Evolutionary conservation across 2,113 vertebrate genomes (phyloP).

Genomic region (Gavia stellata): DNA sequence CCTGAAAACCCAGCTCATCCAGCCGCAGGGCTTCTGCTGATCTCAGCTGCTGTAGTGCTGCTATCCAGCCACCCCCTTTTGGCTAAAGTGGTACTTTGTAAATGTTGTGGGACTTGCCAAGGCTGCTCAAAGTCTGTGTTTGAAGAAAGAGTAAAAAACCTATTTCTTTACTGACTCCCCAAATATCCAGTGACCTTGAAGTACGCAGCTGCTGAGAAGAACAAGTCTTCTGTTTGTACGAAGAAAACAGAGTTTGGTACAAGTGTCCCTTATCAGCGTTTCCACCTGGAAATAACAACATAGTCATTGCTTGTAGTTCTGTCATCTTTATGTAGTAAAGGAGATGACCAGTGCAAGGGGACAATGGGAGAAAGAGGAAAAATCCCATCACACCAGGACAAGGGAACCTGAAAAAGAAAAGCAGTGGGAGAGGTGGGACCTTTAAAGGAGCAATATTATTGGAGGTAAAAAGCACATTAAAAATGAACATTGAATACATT

Average conservation of each 20-base stretch:
- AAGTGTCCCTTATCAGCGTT: background rate
- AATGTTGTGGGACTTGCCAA: background rate
- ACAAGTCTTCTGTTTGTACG: background rate
- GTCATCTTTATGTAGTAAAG: background rate
- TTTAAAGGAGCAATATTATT: background rate
- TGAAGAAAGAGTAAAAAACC: background rate
- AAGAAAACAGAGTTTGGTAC: background rate
- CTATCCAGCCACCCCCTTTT: background rate
- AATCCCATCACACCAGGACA: background rate
- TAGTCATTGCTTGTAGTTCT: background rate
- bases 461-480: background rate
- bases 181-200: background rate
- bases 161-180: background rate
- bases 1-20: background rate
- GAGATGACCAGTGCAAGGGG: background rate
- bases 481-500: background rate
- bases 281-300: background rate
- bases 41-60: background rate
- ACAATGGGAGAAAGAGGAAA: background rate
- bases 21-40: background rate
- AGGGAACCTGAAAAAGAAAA: background rate
- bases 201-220: background rate
- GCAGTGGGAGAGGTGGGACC: background rate
- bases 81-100: background rate
- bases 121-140: background rate